Evolutionary conservation across 2,888 invertebrate genomes (phyloP), one percentile per base, ranked within the genome.

Genomic region (Ceriagrion tenellum): DNA sequence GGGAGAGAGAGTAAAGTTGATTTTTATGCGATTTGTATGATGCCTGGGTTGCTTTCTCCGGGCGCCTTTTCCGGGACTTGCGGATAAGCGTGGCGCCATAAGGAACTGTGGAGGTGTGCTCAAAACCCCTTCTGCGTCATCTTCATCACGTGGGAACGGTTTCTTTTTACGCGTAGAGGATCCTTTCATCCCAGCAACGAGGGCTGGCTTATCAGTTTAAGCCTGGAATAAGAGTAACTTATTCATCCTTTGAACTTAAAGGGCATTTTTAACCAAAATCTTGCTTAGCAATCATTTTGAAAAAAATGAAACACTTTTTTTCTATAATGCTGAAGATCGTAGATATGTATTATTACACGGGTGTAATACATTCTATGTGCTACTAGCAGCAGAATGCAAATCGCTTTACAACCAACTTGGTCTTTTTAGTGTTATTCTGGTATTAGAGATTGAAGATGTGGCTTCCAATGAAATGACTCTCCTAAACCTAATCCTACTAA

Each of bases 21-120:
- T 81, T 81, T 81, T 81, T 81, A 81, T 81, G 81, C 81, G 81
- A 81, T 81, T 81, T 81, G 81, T 81, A 81, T 81, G 81, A 81
- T 81, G 81, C 35, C 81, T n/a, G 30, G 81, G 81, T 35, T 81
- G 81, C 81, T 81, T 81, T 81, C 81, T 13, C 81, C 35, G 10
- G 30, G 30, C 81, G 81, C 81, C 81, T 81, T 81, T 81, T 59
- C 81, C 81, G 81, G 81, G 81, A 35, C 30, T 35, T 30, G 81
- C 30, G 81, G 81, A 81, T 81, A 81, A 81, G 81, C 81, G 81
- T 35, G 81, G 81, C 81, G 81, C 81, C 81, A 18, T 81, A 35
- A 81, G 35, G 35, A 81, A 30, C 81, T 35, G 81, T 35, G 81
- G 30, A 35, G 81, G 81, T 81, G 81, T 26, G 81, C 81, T 81